A percentile compares a stretch with the other conserved stretches of the same genome.
Evolutionary conservation across 2,113 vertebrate genomes (phyloP).

Genomic region (Lepus americanus): DNA sequence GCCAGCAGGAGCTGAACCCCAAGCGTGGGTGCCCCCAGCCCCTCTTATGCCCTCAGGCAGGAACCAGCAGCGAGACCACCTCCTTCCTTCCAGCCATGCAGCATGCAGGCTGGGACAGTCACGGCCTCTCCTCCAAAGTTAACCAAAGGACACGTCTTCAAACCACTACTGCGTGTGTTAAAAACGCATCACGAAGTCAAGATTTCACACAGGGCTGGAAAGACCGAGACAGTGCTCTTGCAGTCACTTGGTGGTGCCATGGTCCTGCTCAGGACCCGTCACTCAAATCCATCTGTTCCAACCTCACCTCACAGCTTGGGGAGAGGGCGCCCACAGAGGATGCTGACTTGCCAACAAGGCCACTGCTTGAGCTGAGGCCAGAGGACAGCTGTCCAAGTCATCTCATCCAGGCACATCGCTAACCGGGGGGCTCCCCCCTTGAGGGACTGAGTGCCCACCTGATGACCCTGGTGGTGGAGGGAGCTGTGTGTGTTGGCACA

Average conservation of each 20-base stretch:
- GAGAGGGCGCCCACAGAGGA: neutral
- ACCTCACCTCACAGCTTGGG: neutral
- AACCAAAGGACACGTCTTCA: neutral
- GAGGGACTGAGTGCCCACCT: neutral
- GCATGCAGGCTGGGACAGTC: neutral
- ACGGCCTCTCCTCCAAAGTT: neutral
- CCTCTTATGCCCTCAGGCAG: neutral
- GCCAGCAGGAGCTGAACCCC: neutral
- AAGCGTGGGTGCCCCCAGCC: neutral
- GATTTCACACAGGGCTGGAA: neutral
- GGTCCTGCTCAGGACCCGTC: neutral
- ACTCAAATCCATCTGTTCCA: neutral
- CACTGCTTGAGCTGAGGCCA: neutral
- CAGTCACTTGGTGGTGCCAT: neutral
- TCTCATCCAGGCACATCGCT: neutral
- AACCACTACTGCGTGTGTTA: neutral
- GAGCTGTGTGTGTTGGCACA: neutral
- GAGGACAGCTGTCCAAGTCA: neutral
- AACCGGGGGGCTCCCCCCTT: neutral
- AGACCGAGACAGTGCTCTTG: neutral
- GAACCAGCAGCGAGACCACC: neutral
- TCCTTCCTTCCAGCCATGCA: neutral
- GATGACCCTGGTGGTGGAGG: no score
- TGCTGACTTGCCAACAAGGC: neutral
- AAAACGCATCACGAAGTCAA: neutral